Percentiles rank a stretch among this genome's conserved stretches.
These are phyloP conservation scores for Andrena camellia DNA, from an alignment of 2,888 invertebrate genomes.

Conservation along the genomic window DNA sequence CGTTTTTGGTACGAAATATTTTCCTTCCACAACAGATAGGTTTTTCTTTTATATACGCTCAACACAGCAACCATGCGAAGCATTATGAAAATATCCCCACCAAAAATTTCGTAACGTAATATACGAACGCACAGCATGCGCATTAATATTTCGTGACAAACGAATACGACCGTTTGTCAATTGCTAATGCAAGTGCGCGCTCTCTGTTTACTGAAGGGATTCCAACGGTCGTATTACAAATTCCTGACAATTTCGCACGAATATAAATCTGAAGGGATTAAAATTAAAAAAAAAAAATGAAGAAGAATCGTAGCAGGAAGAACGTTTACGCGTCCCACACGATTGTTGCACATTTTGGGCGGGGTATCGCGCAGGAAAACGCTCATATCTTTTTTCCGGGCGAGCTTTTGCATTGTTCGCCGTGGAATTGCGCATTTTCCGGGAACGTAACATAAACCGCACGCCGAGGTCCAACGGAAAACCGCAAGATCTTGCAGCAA, in stretches of 20 bases:
- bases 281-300: conserved; percentile 7
- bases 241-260: conserved; percentile 6
- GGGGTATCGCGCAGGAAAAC: background rate
- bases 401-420: conserved; percentile 16
- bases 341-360: conserved; percentile 14
- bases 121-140: background rate
- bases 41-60: background rate
- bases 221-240: conserved; percentile 8
- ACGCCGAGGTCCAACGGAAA: background rate
- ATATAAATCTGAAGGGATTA: conserved; percentile 28
- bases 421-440: conserved; percentile 14
- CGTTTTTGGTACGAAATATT: too few relatives aligned
- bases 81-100: background rate
- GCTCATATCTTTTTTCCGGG: conserved; percentile 19
- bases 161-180: conserved; percentile 8
- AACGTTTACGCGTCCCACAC: conserved; percentile 2
- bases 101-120: background rate
- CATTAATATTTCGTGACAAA: conserved; percentile 1
- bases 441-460: conserved; percentile 2
- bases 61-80: background rate
- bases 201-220: conserved; percentile 16
- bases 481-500: conserved; percentile 15
- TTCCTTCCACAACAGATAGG: too few relatives aligned
- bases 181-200: conserved; percentile 6
- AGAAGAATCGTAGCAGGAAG: background rate